Evolutionary conservation across 2,888 invertebrate genomes (phyloP).

Genomic region (Cosmia trapezina): DNA sequence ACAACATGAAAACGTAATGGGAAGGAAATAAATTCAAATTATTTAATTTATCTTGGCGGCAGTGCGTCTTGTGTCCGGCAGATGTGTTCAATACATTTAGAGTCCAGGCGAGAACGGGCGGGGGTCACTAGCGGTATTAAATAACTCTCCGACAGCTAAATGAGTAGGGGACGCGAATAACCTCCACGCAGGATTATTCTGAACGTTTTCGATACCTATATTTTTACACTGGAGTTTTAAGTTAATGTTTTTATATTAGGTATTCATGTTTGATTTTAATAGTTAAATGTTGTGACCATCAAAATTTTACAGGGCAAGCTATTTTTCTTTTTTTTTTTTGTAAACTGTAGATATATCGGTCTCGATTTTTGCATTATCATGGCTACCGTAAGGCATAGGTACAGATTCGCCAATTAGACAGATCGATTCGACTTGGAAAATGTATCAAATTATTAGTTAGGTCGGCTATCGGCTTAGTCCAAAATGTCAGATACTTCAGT

Average conservation of each 20-base stretch:
- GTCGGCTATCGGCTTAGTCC: too few species aligned
- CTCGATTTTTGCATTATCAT: too few species aligned
- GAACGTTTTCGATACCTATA: conserved; percentile 59
- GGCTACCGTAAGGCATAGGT: too few species aligned
- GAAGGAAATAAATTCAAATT: conserved; percentile 75
- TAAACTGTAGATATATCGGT: too few species aligned
- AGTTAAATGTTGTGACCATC: conserved; percentile 18
- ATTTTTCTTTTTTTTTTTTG: too few species aligned
- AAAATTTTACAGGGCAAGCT: too few species aligned
- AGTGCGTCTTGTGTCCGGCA: conserved; percentile 82
- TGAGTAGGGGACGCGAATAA: conserved; percentile 86
- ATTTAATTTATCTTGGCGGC: conserved; percentile 80
- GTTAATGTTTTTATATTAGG: conserved; percentile 12
- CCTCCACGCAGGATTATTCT: conserved; percentile 73
- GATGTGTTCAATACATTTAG: conserved; percentile 87
- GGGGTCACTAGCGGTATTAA: conserved; percentile 89
- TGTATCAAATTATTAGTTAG: too few species aligned
- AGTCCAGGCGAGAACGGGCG: conserved; percentile 77
- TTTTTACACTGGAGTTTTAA: conserved; percentile 34
- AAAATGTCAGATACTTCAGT: too few species aligned
- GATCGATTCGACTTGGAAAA: too few species aligned
- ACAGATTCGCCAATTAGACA: too few species aligned
- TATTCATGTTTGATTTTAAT: conserved; percentile 7
- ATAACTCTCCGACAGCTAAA: conserved; percentile 89
- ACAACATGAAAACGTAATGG: conserved; percentile 54